These are phyloP conservation scores for Myiozetetes cayanensis DNA, from an alignment of 2,113 vertebrate genomes.

Conservation along the genomic window DNA sequence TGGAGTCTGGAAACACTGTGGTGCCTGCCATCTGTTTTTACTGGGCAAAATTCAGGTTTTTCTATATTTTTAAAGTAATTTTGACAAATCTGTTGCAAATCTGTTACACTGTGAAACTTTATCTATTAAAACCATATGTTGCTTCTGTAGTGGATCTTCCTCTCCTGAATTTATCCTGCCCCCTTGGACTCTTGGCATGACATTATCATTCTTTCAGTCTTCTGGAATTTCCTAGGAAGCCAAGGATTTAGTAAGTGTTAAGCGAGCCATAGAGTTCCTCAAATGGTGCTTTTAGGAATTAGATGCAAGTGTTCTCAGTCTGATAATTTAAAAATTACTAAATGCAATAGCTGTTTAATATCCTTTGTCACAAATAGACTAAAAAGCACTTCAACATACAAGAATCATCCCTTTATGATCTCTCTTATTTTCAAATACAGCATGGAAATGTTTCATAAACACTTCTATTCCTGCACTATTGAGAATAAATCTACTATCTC, in stretches of 20 bases:
- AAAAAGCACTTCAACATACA: background rate
- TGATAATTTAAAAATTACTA: background rate
- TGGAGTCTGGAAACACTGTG: constrained; percentile 27
- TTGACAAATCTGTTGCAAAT: constrained; percentile 7
- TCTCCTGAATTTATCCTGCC: background rate
- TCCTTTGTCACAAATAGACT: background rate
- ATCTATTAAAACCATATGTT: background rate
- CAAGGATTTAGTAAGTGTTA: background rate
- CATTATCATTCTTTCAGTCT: background rate
- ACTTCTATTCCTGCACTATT: background rate
- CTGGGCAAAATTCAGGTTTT: constrained; percentile 1
- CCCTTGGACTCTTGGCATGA: background rate
- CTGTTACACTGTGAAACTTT: background rate
- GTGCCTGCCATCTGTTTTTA: constrained; percentile 40
- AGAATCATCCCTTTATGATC: background rate
- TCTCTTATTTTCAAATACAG: background rate
- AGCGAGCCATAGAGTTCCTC: background rate
- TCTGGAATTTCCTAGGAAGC: background rate
- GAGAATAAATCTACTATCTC: background rate
- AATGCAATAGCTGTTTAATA: background rate
- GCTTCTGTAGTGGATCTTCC: background rate
- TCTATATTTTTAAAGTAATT: background rate
- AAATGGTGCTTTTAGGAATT: background rate
- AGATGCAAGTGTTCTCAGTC: background rate
- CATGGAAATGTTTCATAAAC: background rate